phyloP scores from a whole-genome alignment of 2,113 vertebrate genomes.

The Chionodraco myersi region DNA sequence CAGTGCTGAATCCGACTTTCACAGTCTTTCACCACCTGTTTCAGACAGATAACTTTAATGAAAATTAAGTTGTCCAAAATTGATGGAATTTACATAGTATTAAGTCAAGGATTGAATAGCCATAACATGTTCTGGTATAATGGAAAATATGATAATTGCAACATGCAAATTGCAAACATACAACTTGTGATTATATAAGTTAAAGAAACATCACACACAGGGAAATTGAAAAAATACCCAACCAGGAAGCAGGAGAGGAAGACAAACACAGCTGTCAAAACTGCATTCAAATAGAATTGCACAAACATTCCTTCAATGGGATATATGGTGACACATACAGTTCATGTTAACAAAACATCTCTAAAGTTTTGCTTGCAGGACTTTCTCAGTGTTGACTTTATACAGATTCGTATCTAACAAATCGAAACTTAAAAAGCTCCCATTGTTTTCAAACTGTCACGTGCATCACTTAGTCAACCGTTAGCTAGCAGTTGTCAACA shows the following conservation, averaged over 20 bases:
- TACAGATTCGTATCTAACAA: too few species aligned
- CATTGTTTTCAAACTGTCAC: neutral
- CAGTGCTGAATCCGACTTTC: conserved; percentile 93
- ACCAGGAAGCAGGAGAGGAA: conserved; percentile 2
- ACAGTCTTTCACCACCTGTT: conserved; percentile 97
- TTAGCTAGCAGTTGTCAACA: neutral
- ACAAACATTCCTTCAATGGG: neutral
- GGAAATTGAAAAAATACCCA: neutral
- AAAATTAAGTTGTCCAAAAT: conserved; percentile 59
- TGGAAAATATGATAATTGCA: neutral
- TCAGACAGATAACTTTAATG: conserved; percentile 81
- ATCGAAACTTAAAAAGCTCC: neutral
- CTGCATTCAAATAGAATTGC: neutral
- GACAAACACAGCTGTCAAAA: conserved; percentile 21
- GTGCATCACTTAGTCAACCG: neutral
- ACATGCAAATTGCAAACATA: neutral
- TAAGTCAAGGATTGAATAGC: neutral
- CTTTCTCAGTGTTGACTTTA: neutral
- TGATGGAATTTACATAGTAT: neutral
- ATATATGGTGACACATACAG: too few species aligned
- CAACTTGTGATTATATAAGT: neutral
- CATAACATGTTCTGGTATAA: neutral
- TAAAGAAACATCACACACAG: neutral
- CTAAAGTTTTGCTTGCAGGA: neutral
- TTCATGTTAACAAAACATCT: neutral